These are phyloP conservation scores for Onychomys leucogaster DNA, from an alignment of 2,797 vertebrate species.

Conservation along the genomic window DNA sequence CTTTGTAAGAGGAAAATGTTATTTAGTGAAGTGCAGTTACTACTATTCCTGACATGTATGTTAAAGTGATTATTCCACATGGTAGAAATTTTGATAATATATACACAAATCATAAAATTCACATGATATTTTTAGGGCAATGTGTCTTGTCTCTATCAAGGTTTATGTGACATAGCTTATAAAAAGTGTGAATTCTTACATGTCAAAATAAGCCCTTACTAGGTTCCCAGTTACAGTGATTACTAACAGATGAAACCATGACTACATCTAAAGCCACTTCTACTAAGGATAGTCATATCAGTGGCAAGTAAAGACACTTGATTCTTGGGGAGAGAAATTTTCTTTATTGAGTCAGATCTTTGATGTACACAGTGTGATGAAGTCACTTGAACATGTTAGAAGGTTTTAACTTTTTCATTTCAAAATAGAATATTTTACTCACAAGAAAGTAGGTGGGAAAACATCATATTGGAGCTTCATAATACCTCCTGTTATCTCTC, in stretches of 20 bases:
- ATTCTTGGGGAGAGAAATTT: constrained; percentile 19
- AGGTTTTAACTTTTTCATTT: constrained; percentile 19
- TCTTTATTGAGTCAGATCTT: background rate
- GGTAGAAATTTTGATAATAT: constrained; percentile 3
- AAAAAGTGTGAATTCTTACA: background rate
- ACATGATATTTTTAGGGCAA: background rate
- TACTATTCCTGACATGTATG: background rate
- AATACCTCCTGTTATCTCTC: background rate
- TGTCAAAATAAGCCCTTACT: background rate
- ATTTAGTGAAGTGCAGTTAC: background rate
- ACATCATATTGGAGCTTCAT: background rate
- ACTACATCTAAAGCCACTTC: background rate
- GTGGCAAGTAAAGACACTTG: background rate
- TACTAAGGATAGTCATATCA: background rate
- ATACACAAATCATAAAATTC: constrained; percentile 28
- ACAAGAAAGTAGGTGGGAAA: constrained; percentile 42
- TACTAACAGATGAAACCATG: background rate
- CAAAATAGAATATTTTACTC: constrained; percentile 32
- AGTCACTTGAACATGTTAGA: background rate
- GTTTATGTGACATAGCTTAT: background rate
- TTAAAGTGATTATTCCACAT: constrained; percentile 47
- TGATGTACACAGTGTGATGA: background rate
- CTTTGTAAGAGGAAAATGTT: constrained; percentile 45
- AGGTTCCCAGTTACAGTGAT: background rate
- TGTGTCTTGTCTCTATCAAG: background rate